Percentiles rank a stretch among this genome's conserved stretches.
Evolutionary conservation across 2,113 vertebrate species (phyloP).

Genomic region (Parus major): DNA sequence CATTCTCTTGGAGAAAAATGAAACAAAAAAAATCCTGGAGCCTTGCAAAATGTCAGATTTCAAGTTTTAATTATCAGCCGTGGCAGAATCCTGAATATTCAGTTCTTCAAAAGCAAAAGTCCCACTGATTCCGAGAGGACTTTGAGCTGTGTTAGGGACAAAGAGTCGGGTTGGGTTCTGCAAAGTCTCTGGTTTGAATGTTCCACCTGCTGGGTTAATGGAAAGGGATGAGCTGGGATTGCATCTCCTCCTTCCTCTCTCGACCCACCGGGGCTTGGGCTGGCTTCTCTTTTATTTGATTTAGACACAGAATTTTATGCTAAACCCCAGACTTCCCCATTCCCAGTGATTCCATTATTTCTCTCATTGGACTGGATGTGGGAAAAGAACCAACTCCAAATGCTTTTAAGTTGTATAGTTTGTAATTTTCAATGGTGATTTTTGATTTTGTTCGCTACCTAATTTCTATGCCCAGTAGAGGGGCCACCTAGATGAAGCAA

Average conservation of each 20-base stretch:
- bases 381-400: neutral
- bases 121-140: neutral
- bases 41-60: neutral
- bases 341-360: neutral
- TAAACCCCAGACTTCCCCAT: neutral
- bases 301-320: neutral
- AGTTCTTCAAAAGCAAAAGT: neutral
- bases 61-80: neutral
- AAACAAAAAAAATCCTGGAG: neutral
- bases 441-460: slow-evolving; percentile 46
- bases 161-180: neutral
- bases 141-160: neutral
- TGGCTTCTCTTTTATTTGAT: neutral
- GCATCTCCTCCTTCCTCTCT: slow-evolving; percentile 22
- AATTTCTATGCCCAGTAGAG: slow-evolving; percentile 41
- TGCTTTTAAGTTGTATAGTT: slow-evolving; percentile 28
- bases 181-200: neutral
- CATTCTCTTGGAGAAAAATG: neutral
- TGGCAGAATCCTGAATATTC: neutral
- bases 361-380: neutral
- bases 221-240: neutral
- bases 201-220: slow-evolving; percentile 37
- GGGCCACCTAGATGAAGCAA: slow-evolving; percentile 55
- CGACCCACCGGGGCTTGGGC: neutral
- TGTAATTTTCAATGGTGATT: slow-evolving; percentile 50